phyloP scores from a whole-genome alignment of 92 coral and sea anemone species.

The Meandrina meandrites region DNA sequence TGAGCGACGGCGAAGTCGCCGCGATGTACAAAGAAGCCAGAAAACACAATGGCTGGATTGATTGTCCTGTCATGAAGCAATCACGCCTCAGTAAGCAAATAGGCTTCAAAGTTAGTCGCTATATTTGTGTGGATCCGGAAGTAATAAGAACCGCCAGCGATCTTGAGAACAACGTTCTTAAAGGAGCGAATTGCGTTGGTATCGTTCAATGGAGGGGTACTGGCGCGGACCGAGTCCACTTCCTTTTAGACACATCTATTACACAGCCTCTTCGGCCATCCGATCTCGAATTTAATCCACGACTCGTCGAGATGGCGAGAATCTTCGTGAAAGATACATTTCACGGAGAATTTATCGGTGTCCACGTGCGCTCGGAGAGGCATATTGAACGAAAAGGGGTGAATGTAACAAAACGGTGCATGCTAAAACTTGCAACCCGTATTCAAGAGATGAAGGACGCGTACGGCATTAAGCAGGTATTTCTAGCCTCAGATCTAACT shows the following conservation, averaged over 20 bases:
- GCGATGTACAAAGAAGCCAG: slow-evolving; percentile 66
- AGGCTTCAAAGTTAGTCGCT: slow-evolving; percentile 88
- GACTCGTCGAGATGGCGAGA: slow-evolving; percentile 71
- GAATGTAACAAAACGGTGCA: slow-evolving; percentile 83
- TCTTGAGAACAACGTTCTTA: slow-evolving; percentile 79
- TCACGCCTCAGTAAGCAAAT: slow-evolving; percentile 87
- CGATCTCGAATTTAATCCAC: slow-evolving; percentile 77
- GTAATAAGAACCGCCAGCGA: slow-evolving; percentile 73
- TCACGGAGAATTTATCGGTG: slow-evolving; percentile 72
- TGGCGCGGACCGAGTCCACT: slow-evolving; percentile 79
- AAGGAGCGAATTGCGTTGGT: slow-evolving; percentile 85
- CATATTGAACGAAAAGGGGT: slow-evolving; percentile 79
- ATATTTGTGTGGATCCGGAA: slow-evolving; percentile 95
- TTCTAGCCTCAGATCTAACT: slow-evolving; percentile 90
- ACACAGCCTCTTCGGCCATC: slow-evolving; percentile 68
- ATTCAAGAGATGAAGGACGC: slow-evolving; percentile 62
- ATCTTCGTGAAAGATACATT: slow-evolving; percentile 64
- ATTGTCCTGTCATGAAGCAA: slow-evolving; percentile 82
- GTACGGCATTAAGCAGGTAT: slow-evolving; percentile 53
- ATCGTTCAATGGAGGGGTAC: slow-evolving; percentile 93
- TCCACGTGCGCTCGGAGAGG: slow-evolving; percentile 94
- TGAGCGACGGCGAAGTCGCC: slow-evolving; percentile 60
- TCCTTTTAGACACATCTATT: slow-evolving; percentile 69
- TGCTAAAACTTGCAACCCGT: slow-evolving; percentile 77
- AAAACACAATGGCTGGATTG: slow-evolving; percentile 82